Evolutionary conservation across 2,113 vertebrate genomes (phyloP).

Genomic region (Nothocercus julius): DNA sequence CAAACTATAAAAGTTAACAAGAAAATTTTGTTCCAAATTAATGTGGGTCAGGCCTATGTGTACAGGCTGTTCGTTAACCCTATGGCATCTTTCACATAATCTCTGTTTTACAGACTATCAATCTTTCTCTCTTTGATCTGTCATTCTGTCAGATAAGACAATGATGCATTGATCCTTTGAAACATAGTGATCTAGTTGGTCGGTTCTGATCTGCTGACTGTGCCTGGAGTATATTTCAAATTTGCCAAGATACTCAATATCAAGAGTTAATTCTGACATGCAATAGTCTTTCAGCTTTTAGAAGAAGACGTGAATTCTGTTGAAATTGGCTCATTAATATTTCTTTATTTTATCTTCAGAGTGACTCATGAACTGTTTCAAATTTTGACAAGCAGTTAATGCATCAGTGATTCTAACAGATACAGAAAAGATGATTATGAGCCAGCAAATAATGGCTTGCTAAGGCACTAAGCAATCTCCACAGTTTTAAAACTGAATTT

Average conservation of each 20-base stretch:
- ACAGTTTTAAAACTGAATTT: slow-evolving; percentile 26
- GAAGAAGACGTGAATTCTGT: slow-evolving; percentile 33
- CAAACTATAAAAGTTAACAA: neutral
- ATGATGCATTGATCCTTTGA: neutral
- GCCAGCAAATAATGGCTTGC: slow-evolving; percentile 43
- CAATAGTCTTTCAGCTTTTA: slow-evolving; percentile 29
- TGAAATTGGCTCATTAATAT: slow-evolving; percentile 73
- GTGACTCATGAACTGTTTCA: slow-evolving; percentile 71
- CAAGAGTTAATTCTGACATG: slow-evolving; percentile 13
- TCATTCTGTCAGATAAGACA: neutral
- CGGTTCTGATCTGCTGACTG: neutral
- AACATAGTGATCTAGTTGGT: neutral
- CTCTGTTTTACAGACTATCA: neutral
- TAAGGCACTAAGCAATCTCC: slow-evolving; percentile 15
- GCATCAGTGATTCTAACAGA: slow-evolving; percentile 64
- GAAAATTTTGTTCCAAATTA: neutral
- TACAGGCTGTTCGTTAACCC: neutral
- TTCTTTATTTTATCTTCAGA: slow-evolving; percentile 64
- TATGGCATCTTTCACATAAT: neutral
- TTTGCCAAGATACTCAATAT: neutral
- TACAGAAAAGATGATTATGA: slow-evolving; percentile 53
- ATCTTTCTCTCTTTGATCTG: neutral
- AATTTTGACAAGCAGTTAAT: slow-evolving; percentile 74
- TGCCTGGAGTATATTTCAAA: neutral
- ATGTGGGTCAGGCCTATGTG: neutral